A percentile compares a stretch with the other conserved stretches of the same genome.
Evolutionary conservation across 1,140 invertebrate genomes (phyloP).

Genomic region (Bombus pyrosoma): DNA sequence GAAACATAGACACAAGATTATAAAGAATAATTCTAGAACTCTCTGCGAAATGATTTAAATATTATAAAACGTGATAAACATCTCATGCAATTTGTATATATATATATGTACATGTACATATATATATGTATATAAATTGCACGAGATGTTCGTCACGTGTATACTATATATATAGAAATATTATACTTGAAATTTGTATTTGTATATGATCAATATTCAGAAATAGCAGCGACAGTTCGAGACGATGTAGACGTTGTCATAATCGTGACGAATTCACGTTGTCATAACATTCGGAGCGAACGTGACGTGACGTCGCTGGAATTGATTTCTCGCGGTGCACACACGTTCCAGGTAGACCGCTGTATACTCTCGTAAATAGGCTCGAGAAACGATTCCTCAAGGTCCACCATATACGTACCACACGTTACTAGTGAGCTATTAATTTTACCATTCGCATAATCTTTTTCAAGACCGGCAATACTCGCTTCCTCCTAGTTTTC

Average conservation of each 20-base stretch:
- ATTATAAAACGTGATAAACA: neutral
- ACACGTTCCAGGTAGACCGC: conserved; percentile 15
- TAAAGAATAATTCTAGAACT: no score
- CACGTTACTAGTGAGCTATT: conserved; percentile 35
- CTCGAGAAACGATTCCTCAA: conserved; percentile 48
- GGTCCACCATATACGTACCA: conserved; percentile 24
- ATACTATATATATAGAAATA: no score
- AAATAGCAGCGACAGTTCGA: neutral
- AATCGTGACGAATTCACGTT: conserved; percentile 39
- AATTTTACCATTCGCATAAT: conserved; percentile 54
- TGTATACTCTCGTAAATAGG: conserved; percentile 36
- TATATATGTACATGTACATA: no score
- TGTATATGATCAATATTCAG: neutral
- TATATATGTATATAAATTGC: neutral
- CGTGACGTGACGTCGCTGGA: conserved; percentile 20
- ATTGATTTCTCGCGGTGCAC: conserved; percentile 42
- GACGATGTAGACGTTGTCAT: neutral
- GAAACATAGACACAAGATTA: no score
- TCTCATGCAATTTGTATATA: neutral
- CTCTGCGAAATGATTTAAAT: neutral
- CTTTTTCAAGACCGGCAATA: conserved; percentile 29
- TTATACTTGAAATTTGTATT: no score
- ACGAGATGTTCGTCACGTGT: no score
- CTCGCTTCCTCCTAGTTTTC: conserved; percentile 29
- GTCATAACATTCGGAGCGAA: conserved; percentile 11